A percentile compares a stretch with the other conserved stretches of the same genome.
Conservation (phyloP, 2,797 vertebrate species). For the Danio kyathit region DNA sequence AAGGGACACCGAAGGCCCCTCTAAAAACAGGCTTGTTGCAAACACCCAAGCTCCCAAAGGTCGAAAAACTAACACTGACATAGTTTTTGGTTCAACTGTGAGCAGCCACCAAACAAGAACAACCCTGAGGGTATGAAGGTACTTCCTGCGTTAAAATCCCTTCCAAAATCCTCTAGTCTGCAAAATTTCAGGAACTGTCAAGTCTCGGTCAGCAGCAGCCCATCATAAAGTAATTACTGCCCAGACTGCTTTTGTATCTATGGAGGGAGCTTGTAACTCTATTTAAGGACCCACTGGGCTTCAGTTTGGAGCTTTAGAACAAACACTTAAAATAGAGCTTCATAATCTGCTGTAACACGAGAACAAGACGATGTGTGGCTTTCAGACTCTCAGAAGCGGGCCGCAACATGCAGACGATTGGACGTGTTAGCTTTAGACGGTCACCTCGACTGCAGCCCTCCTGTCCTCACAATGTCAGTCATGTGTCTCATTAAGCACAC, state of each 20-base stretch:
- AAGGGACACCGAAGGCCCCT: neutral
- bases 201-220: constrained; percentile 38
- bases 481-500: constrained; percentile 10
- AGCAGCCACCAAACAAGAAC: neutral
- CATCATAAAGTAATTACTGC: constrained; percentile 75
- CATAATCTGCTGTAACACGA: constrained; percentile 57
- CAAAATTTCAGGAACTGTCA: constrained; percentile 40
- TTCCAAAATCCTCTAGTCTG: constrained; percentile 1
- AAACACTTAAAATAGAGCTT: constrained; percentile 74
- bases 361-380: constrained; percentile 13
- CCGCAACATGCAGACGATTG: constrained; percentile 57
- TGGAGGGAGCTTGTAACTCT: constrained; percentile 78
- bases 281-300: constrained; percentile 72
- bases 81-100: neutral
- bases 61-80: constrained; percentile 17
- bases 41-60: constrained; percentile 26
- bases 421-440: constrained; percentile 15
- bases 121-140: neutral
- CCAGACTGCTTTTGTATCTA: constrained; percentile 74
- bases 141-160: neutral
- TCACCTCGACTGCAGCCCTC: neutral
- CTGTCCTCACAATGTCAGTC: constrained; percentile 38
- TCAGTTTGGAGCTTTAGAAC: constrained; percentile 67
- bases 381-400: constrained; percentile 48
- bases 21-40: constrained; percentile 41